phyloP scores from a whole-genome alignment of 2,888 invertebrate genomes.

The Onthophagus sagittarius region DNA sequence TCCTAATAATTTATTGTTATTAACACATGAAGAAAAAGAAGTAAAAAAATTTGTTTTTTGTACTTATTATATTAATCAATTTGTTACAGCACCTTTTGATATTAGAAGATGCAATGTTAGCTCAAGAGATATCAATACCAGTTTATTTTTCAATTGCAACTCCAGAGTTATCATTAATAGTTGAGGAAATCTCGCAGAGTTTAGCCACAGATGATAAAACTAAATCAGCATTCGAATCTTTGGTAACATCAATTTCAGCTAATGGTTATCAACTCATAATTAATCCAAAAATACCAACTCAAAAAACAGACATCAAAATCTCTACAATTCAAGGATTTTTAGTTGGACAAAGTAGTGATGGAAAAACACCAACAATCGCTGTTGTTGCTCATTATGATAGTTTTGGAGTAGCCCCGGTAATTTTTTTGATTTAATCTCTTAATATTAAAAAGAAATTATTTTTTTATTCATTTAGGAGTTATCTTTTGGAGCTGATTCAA shows the following conservation, averaged over 20 bases:
- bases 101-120: slow-evolving; percentile 78
- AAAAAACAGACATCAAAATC: slow-evolving; percentile 75
- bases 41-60: slow-evolving; percentile 44
- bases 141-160: slow-evolving; percentile 84
- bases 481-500: slow-evolving; percentile 86
- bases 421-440: slow-evolving; percentile 35
- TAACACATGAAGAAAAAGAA: slow-evolving; percentile 67
- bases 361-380: slow-evolving; percentile 72
- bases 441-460: slow-evolving; percentile 8
- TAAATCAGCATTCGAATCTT: slow-evolving; percentile 76
- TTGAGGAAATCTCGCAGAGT: slow-evolving; percentile 69
- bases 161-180: slow-evolving; percentile 67
- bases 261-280: slow-evolving; percentile 94
- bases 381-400: slow-evolving; percentile 93
- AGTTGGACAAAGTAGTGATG: slow-evolving; percentile 65
- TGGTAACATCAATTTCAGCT: slow-evolving; percentile 83
- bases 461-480: slow-evolving; percentile 61
- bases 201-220: slow-evolving; percentile 66
- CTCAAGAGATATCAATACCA: slow-evolving; percentile 76
- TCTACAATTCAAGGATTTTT: slow-evolving; percentile 84
- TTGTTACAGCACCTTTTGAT: slow-evolving; percentile 62
- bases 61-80: slow-evolving; percentile 2
- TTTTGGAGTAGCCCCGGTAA: slow-evolving; percentile 84
- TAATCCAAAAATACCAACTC: slow-evolving; percentile 65
- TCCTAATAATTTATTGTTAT: slow-evolving; percentile 64